Percentiles rank a stretch among this genome's conserved stretches.
Conservation (phyloP, 2,797 vertebrate genomes). For the Epinephelus malabaricus region DNA sequence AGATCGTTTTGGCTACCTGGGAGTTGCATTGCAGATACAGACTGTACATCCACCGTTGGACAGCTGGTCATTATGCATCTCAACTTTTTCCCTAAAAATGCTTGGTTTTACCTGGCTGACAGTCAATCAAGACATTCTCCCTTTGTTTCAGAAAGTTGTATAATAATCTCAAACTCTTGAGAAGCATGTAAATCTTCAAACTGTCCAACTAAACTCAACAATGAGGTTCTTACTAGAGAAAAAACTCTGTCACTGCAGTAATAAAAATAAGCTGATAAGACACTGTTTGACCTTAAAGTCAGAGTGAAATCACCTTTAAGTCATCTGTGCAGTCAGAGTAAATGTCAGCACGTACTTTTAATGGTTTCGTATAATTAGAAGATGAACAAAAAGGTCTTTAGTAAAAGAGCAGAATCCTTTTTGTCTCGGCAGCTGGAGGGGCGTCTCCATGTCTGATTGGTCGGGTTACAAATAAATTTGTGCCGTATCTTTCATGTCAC, state of each 20-base stretch:
- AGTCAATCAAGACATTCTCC: neutral
- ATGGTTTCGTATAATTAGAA: neutral
- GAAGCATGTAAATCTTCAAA: neutral
- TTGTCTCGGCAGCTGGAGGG: neutral
- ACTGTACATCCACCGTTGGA: neutral
- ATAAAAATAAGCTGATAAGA: neutral
- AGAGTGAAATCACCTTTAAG: neutral
- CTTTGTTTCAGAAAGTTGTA: neutral
- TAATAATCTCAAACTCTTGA: neutral
- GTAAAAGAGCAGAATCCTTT: neutral
- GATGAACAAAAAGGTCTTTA: neutral
- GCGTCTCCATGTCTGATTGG: no score
- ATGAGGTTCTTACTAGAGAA: neutral
- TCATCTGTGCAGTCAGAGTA: neutral
- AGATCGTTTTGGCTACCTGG: no score
- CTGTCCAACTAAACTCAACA: neutral
- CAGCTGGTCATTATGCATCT: neutral
- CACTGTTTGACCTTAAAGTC: neutral
- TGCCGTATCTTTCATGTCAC: no score
- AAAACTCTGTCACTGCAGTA: neutral
- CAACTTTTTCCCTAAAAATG: neutral
- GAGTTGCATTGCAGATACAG: neutral
- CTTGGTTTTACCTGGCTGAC: neutral
- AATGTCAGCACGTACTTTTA: neutral
- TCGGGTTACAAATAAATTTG: no score